Percentiles rank a stretch among this genome's conserved stretches.
These are phyloP conservation scores for Zygogramma bicolorata DNA, from an alignment of 2,888 invertebrate species.

Conservation along the genomic window DNA sequence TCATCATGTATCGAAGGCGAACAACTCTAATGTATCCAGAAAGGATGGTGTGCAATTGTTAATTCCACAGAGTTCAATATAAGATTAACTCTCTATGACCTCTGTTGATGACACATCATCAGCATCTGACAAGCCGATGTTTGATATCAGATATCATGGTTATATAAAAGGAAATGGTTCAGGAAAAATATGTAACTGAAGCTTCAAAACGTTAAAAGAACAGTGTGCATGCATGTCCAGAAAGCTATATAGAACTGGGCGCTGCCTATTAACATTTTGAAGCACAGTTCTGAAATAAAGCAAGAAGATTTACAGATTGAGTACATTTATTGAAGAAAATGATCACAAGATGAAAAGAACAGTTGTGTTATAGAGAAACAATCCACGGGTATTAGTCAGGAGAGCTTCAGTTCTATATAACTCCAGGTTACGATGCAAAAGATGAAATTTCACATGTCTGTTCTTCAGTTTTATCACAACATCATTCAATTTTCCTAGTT, in stretches of 20 bases:
- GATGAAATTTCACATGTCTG: conserved; percentile 44
- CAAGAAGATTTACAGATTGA: conserved; percentile 50
- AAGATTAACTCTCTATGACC: no score
- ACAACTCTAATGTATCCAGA: no score
- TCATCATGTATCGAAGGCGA: no score
- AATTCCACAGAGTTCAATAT: no score
- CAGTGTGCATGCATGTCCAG: conserved; percentile 47
- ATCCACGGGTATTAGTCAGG: conserved; percentile 40
- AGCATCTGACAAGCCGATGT: background rate
- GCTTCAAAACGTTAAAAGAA: conserved; percentile 65
- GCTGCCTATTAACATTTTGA: conserved; percentile 64
- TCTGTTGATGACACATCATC: no score
- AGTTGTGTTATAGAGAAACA: conserved; percentile 46
- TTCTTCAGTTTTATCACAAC: conserved; percentile 58
- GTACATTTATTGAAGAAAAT: conserved; percentile 48
- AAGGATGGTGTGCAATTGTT: no score
- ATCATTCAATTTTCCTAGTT: conserved; percentile 36
- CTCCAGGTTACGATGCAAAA: conserved; percentile 52
- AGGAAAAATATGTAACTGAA: conserved; percentile 55
- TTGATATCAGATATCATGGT: background rate
- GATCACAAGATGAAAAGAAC: conserved; percentile 46
- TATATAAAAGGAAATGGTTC: background rate
- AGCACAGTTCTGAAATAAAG: conserved; percentile 62
- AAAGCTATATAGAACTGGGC: conserved; percentile 68
- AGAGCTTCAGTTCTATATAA: conserved; percentile 62